phyloP scores from a whole-genome alignment of 2,113 vertebrate species.

The Dasyurus viverrinus region DNA sequence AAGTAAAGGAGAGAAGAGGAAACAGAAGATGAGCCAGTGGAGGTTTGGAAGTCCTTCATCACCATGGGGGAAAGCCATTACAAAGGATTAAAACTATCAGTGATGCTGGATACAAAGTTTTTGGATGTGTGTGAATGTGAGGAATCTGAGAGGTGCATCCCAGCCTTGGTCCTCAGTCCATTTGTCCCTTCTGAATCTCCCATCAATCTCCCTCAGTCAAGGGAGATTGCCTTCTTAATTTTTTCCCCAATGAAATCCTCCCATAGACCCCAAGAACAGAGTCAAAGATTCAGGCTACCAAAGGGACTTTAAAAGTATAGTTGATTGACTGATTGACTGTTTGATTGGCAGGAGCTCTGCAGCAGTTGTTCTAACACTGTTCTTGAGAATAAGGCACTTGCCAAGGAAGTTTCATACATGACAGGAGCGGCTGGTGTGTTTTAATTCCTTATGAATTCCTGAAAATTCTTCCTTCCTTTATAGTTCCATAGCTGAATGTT shows the following conservation, averaged over 20 bases:
- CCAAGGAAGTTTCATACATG: background rate
- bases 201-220: constrained; percentile 9
- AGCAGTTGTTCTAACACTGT: background rate
- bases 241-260: background rate
- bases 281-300: background rate
- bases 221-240: background rate
- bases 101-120: background rate
- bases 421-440: background rate
- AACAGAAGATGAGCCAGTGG: background rate
- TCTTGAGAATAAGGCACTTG: background rate
- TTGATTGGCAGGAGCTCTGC: background rate
- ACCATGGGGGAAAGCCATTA: background rate
- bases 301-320: background rate
- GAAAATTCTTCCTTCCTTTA: background rate
- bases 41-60: background rate
- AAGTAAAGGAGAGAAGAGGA: background rate
- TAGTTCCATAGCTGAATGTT: background rate
- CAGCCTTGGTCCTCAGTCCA: background rate
- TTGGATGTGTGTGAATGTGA: no score
- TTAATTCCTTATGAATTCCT: background rate
- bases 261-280: background rate
- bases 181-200: background rate
- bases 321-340: background rate
- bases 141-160: background rate
- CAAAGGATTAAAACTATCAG: background rate